Evolutionary conservation across 2,797 vertebrate genomes (phyloP).

Genomic region (Hippopotamyrus pictus): DNA sequence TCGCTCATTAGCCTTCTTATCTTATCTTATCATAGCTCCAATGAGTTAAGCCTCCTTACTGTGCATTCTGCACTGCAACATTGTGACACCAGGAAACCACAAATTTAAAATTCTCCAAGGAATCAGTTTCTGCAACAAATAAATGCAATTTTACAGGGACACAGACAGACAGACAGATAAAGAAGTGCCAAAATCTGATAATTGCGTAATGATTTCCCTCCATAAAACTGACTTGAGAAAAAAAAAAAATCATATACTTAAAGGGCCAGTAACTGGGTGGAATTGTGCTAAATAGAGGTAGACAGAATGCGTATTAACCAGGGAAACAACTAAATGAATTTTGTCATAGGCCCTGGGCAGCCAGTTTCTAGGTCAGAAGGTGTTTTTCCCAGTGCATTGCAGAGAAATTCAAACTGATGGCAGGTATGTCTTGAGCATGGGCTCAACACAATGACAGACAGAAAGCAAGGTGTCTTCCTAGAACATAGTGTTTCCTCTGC

Average conservation of each 20-base stretch:
- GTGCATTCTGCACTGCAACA: background rate
- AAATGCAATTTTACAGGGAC: background rate
- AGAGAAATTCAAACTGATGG: background rate
- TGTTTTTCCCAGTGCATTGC: background rate
- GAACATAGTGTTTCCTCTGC: background rate
- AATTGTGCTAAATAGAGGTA: background rate
- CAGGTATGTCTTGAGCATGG: background rate
- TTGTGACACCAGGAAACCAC: background rate
- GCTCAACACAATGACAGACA: background rate
- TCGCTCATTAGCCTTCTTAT: background rate
- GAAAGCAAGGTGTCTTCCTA: background rate
- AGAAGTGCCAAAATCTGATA: background rate
- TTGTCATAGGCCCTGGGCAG: background rate
- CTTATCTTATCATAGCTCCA: background rate
- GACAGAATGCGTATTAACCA: background rate
- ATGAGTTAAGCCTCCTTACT: background rate
- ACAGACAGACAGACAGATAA: background rate
- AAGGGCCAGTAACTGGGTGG: background rate
- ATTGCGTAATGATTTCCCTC: background rate
- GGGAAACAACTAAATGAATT: background rate
- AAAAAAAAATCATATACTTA: background rate
- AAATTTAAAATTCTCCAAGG: background rate
- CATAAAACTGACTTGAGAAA: background rate
- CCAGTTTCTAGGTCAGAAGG: background rate
- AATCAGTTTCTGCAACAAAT: background rate